These are phyloP conservation scores for Nycteola revayana DNA, from an alignment of 2,888 invertebrate genomes.

Conservation along the genomic window DNA sequence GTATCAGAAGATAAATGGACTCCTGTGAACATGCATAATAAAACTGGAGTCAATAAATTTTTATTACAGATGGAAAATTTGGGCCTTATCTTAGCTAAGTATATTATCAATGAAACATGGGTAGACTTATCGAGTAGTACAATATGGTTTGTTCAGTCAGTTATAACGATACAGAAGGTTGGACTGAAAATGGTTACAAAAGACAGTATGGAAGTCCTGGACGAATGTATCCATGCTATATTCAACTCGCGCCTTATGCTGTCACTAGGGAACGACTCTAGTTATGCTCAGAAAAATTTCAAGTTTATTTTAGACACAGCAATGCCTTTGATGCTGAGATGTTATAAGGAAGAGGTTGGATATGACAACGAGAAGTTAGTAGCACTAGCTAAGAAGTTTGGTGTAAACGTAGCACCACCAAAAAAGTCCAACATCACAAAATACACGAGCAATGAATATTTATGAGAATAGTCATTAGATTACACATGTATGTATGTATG, in stretches of 20 bases:
- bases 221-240: slow-evolving; percentile 87
- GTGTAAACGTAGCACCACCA: slow-evolving; percentile 75
- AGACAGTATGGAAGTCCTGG: slow-evolving; percentile 88
- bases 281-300: slow-evolving; percentile 83
- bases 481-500: slow-evolving; percentile 39
- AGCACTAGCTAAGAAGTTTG: slow-evolving; percentile 78
- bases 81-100: slow-evolving; percentile 86
- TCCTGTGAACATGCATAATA: slow-evolving; percentile 89
- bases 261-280: slow-evolving; percentile 65
- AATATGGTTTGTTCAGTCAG: slow-evolving; percentile 89
- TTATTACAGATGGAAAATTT: slow-evolving; percentile 86
- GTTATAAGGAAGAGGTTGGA: slow-evolving; percentile 82
- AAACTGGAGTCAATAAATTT: slow-evolving; percentile 85
- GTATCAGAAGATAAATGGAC: slow-evolving; percentile 93
- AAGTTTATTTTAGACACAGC: slow-evolving; percentile 86
- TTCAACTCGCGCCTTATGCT: slow-evolving; percentile 88
- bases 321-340: slow-evolving; percentile 83
- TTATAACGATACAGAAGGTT: slow-evolving; percentile 87
- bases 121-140: slow-evolving; percentile 90
- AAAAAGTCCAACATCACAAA: slow-evolving; percentile 84
- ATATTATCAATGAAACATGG: slow-evolving; percentile 84
- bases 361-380: slow-evolving; percentile 81
- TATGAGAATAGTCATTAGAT: slow-evolving; percentile 70
- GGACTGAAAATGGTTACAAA: slow-evolving; percentile 88
- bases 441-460: slow-evolving; percentile 86